Conservation (phyloP, 2,113 vertebrate species). For the Clarias macrocephalus region DNA sequence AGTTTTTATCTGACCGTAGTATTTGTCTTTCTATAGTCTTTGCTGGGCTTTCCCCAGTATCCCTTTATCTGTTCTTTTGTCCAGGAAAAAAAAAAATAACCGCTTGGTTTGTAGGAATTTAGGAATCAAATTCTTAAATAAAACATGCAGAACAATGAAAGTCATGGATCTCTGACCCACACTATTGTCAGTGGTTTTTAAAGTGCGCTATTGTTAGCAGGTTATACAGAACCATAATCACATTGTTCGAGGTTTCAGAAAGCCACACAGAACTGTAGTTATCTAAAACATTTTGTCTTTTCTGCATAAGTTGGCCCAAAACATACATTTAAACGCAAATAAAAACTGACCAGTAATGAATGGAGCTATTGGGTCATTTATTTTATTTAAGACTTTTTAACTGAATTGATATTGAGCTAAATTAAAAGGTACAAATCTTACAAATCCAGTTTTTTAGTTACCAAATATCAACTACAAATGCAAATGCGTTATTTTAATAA, state of each 20-base stretch:
- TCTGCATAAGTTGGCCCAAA: conserved; percentile 55
- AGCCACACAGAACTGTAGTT: conserved; percentile 61
- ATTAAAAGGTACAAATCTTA: neutral
- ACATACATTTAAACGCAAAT: conserved; percentile 2
- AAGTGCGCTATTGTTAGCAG: conserved; percentile 71
- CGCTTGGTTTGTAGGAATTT: conserved; percentile 56
- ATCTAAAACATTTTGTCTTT: conserved; percentile 55
- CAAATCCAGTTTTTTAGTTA: neutral
- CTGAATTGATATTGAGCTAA: neutral
- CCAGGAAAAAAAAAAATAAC: conserved; percentile 24
- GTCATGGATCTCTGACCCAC: conserved; percentile 26
- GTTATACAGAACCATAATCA: conserved; percentile 74
- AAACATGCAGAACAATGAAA: conserved; percentile 51
- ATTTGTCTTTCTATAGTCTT: neutral
- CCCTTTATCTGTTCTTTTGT: neutral
- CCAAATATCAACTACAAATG: neutral
- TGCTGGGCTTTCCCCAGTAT: conserved; percentile 33
- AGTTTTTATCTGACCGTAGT: neutral
- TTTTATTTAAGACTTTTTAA: neutral
- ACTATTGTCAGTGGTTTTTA: conserved; percentile 49
- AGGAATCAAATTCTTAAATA: conserved; percentile 63
- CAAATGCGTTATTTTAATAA: neutral
- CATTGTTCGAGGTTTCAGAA: conserved; percentile 67
- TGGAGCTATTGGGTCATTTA: neutral
- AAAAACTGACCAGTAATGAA: neutral